A percentile compares a stretch with the other conserved stretches of the same genome.
Conservation (phyloP, 1,140 invertebrate genomes). For the Drosophila busckii region DNA sequence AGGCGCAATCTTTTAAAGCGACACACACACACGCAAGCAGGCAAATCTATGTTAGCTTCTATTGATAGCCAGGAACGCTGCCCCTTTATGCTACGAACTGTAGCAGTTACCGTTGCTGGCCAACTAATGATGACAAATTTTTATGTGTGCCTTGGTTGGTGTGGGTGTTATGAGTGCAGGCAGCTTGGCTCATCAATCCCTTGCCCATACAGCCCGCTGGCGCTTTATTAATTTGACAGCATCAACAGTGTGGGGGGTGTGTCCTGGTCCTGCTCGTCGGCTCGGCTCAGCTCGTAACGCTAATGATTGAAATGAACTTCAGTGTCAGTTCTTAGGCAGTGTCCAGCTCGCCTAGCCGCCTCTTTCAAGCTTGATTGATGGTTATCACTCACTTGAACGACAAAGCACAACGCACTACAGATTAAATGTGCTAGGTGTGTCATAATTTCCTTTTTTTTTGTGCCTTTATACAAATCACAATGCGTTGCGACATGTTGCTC, state of each 20-base stretch:
- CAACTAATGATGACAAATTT: conserved; percentile 74
- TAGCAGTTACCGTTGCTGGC: conserved; percentile 46
- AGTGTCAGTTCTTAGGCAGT: conserved; percentile 40
- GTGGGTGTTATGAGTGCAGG: conserved; percentile 60
- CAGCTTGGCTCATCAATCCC: conserved; percentile 19
- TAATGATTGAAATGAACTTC: conserved; percentile 77
- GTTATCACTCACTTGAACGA: conserved; percentile 71
- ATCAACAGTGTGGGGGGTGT: conserved; percentile 64
- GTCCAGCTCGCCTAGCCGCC: conserved; percentile 47
- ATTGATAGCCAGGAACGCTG: conserved; percentile 60
- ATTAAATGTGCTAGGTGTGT: conserved; percentile 76
- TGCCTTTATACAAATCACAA: conserved; percentile 22
- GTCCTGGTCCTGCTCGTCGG: conserved; percentile 11
- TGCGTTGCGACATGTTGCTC: conserved; percentile 37
- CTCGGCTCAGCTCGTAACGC: conserved; percentile 35
- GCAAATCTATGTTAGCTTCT: neutral
- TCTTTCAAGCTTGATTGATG: conserved; percentile 72
- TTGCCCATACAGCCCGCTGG: conserved; percentile 23
- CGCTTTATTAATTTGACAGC: conserved; percentile 78
- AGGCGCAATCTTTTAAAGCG: conserved; percentile 61
- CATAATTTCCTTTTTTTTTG: conserved; percentile 50
- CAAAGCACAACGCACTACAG: conserved; percentile 49
- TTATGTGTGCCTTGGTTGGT: too few relatives aligned
- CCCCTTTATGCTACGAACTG: conserved; percentile 31
- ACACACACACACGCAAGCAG: neutral